Base-by-base conservation (phyloP, 2,888 invertebrate species). In the Psylliodes chrysocephalus region DNA sequence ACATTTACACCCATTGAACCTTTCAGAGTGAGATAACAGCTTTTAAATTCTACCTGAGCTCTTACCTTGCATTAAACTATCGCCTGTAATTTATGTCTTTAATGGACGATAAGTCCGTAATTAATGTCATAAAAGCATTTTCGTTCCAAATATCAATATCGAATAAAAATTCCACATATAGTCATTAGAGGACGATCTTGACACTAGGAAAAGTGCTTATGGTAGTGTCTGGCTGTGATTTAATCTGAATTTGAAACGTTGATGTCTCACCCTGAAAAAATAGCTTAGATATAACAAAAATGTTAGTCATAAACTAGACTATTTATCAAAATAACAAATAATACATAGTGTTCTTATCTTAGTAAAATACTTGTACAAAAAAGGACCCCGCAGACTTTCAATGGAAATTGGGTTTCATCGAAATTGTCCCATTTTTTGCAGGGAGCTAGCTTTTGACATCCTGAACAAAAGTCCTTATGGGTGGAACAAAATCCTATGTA, bases 121-220 rank as follows among this genome's bases (percentile, higher is more conserved):
- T 64, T 64, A 60, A 64, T 64, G 60, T 60, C 40, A 64, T 64
- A 64, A 64, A 64, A 52, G 60, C 49, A 55, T 55, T 55, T 44
- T n/a, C n/a, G n/a, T n/a, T n/a, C 18, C 17, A 59, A 49, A 51
- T 57, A 57, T 59, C 59, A 51, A 51, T 59, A 38, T 59, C 25
- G 12, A 18, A 59, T 49, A 49, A 59, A 59, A 59, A 59, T 49
- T 59, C 49, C 40, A 40, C 2, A 49, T 25, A 49, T n/a, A n/a
- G 57, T 57, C 57, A 17, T 54, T 54, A 42, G 17, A 42, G 28
- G 30, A 1, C 15, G 55, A 55, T 55, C 30, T 44, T n/a, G 14
- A 55, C 44, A 55, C 44, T 44, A 33, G 25, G 28, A 44, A 46
- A 28, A 28, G 42, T 15, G 17, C 54, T 38, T 28, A 40, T n/a